Conservation (phyloP, 2,113 vertebrate genomes). For the Cnemophilus loriae region DNA sequence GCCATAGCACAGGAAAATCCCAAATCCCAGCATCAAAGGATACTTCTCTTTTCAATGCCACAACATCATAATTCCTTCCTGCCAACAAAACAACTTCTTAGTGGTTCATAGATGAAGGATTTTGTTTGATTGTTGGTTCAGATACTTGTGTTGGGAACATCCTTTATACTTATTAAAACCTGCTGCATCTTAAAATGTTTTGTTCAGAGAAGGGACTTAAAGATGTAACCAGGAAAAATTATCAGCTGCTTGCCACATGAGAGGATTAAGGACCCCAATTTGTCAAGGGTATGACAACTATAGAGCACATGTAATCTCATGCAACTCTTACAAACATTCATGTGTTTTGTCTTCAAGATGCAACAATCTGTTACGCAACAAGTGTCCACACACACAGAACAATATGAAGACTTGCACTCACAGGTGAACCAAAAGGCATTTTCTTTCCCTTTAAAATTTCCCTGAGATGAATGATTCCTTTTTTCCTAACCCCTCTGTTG, state of each 20-base stretch:
- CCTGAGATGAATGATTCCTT: not conserved
- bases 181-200: not conserved
- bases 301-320: not conserved
- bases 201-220: not conserved
- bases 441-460: not conserved
- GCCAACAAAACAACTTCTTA: not conserved
- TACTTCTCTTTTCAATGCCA: not conserved
- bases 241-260: slow-evolving; percentile 35
- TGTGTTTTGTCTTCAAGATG: not conserved
- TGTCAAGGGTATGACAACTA: not conserved
- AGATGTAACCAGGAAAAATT: not conserved
- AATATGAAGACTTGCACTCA: not conserved
- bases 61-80: not conserved
- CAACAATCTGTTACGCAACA: not conserved
- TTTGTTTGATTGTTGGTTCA: not conserved
- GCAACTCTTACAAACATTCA: not conserved
- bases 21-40: not conserved
- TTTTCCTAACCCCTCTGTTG: not conserved
- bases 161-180: slow-evolving; percentile 12
- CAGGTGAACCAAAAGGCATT: not conserved
- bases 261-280: not conserved
- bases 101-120: not conserved
- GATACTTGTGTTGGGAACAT: slow-evolving; percentile 3
- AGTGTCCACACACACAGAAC: not conserved
- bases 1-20: not conserved